Base-by-base conservation (phyloP, 2,888 invertebrate genomes). In the Sepioteuthis lessoniana region DNA sequence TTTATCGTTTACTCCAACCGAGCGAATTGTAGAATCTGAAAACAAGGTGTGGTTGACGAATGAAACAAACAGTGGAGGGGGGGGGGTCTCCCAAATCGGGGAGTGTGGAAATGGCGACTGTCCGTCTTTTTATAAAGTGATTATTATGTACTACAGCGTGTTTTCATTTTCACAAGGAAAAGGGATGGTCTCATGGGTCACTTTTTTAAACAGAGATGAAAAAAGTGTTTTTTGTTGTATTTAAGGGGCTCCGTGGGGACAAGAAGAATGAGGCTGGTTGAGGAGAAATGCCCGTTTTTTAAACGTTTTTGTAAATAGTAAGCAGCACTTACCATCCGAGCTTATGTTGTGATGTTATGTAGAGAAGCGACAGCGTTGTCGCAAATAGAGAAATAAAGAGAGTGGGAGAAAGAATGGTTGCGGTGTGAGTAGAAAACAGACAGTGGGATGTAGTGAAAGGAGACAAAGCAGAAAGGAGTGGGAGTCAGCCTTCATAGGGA, bases 301-400 rank as follows among this genome's bases (percentile, higher is more conserved):
- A n/a, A 13, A n/a, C n/a, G 76, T 76, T 76, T 76, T 76, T 76
- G 76, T 76, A 76, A 76, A 76, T 76, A 76, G 76, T 76, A 76
- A 76, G 76, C 76, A 35, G 76, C 76, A 76, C 76, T 76, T 76
- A 76, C 76, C 76, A 76, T 76, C 76, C 76, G n/a, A 76, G 76
- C n/a, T 76, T 76, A 76, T 76, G 76, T 76, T 76, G 76, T 76
- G 76, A 76, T 76, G 76, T 76, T 76, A 76, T 76, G 76, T 76
- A 76, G n/a, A 76, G 76, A 76, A 76, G 19, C 76, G 76, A 76
- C 76, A 76, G 76, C 76, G 76, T 76, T 76, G 76, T 76, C 76
- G 76, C 76, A n/a, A n/a, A 76, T 76, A 76, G 16, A 76, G n/a
- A 76, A 10, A 76, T 76, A 35, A 19, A 76, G n/a, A 19, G 35